These are phyloP conservation scores for Sebastes kiyomatsui DNA, from an alignment of 2,797 vertebrate genomes.

Conservation along the genomic window DNA sequence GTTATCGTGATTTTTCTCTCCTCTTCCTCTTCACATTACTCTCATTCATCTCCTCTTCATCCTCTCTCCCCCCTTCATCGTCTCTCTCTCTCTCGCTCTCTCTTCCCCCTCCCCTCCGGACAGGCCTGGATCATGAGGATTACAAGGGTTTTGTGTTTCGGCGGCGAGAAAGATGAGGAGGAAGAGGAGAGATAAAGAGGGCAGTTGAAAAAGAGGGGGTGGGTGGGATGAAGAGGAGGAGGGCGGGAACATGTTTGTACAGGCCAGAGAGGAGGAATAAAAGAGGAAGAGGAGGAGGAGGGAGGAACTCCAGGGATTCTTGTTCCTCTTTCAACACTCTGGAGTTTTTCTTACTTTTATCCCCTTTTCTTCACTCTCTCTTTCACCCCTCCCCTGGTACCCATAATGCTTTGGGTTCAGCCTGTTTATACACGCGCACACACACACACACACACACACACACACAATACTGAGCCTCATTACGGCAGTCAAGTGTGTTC, in stretches of 20 bases:
- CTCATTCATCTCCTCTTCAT: conserved; percentile 7
- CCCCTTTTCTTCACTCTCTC: conserved; percentile 18
- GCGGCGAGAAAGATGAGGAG: conserved; percentile 62
- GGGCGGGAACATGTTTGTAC: conserved; percentile 37
- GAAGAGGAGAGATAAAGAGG: conserved; percentile 64
- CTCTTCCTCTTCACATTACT: conserved; percentile 3
- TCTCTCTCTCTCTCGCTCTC: not conserved
- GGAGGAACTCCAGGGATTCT: conserved; percentile 50
- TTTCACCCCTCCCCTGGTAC: conserved; percentile 2
- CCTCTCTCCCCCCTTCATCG: not conserved
- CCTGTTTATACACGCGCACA: conserved; percentile 15
- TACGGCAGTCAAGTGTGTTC: conserved; percentile 62
- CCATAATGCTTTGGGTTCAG: conserved; percentile 18
- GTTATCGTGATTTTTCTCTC: not conserved
- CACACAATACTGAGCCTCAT: conserved; percentile 26
- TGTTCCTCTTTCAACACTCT: conserved; percentile 52
- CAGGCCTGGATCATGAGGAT: conserved; percentile 65
- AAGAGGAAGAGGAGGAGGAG: conserved; percentile 14
- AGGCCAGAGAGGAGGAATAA: conserved; percentile 26
- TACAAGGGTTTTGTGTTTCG: conserved; percentile 78
- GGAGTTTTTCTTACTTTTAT: conserved; percentile 43
- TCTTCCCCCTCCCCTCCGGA: conserved; percentile 44
- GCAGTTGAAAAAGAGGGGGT: conserved; percentile 32
- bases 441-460: conserved; percentile 31
- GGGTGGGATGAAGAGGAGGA: not conserved